Conservation (phyloP, 2,888 invertebrate species). For the Tetramorium bicarinatum region DNA sequence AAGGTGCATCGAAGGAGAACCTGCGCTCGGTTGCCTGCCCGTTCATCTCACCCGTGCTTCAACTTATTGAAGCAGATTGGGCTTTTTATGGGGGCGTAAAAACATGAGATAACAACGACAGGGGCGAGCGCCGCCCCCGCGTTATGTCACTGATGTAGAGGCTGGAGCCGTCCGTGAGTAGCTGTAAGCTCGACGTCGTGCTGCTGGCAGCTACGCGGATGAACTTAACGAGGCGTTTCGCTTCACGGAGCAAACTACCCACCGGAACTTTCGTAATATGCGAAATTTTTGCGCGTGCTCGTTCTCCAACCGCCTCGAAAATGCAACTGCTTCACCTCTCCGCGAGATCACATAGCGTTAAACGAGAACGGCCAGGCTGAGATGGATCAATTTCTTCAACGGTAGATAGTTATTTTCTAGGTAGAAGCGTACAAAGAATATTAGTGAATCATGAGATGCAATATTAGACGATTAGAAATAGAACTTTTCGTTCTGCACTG, state of each 20-base stretch:
- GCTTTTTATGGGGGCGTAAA: conserved; percentile 69
- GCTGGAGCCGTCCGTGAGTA: conserved; percentile 49
- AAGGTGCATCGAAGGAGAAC: background rate
- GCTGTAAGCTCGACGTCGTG: conserved; percentile 46
- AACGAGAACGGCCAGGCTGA: conserved; percentile 5
- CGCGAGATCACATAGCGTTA: background rate
- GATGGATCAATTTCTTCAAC: background rate
- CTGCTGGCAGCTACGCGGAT: conserved; percentile 37
- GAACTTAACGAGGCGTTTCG: conserved; percentile 61
- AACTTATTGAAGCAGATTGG: conserved; percentile 71
- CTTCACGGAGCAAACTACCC: conserved; percentile 43
- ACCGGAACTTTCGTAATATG: conserved; percentile 49
- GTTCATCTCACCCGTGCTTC: conserved; percentile 43
- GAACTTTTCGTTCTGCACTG: too few species aligned
- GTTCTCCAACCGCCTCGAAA: background rate
- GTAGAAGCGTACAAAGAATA: background rate
- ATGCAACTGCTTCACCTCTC: conserved; percentile 3
- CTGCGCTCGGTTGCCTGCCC: conserved; percentile 5
- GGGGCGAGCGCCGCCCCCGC: conserved; percentile 30
- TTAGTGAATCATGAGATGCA: background rate
- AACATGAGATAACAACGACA: conserved; percentile 64
- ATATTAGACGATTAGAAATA: background rate
- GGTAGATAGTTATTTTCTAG: background rate
- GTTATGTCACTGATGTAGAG: conserved; percentile 54
- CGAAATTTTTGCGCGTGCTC: conserved; percentile 47